Percentiles rank a stretch among this genome's conserved stretches.
These are phyloP conservation scores for Corythornis leucogaster DNA, from an alignment of 2,797 vertebrate species.

Conservation along the genomic window DNA sequence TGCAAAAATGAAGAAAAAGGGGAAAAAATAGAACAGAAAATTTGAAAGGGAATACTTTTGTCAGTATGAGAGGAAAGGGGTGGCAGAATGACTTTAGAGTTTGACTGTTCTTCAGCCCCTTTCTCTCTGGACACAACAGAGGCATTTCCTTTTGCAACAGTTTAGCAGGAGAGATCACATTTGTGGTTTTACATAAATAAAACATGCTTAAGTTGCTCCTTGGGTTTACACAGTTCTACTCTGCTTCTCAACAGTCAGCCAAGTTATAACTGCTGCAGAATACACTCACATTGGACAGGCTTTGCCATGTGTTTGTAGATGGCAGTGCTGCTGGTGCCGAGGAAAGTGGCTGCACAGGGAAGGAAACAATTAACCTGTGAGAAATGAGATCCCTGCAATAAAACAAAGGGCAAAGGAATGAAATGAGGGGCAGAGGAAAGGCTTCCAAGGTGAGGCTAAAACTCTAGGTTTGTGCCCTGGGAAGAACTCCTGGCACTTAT, in stretches of 20 bases:
- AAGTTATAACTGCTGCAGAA: not conserved
- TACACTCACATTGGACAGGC: not conserved
- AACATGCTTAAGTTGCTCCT: not conserved
- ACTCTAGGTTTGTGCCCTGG: not conserved
- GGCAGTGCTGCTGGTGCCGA: not conserved
- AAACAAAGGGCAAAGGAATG: not conserved
- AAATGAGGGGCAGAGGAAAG: not conserved
- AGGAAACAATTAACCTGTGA: not conserved
- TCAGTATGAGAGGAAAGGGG: not conserved
- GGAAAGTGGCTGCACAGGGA: not conserved
- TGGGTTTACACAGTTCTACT: not conserved
- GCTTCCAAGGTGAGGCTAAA: not conserved
- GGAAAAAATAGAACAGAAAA: not conserved
- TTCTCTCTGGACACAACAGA: not conserved
- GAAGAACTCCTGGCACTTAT: not conserved
- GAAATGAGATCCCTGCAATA: not conserved
- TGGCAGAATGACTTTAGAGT: not conserved
- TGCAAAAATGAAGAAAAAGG: not conserved
- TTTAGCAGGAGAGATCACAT: not conserved
- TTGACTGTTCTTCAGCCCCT: not conserved
- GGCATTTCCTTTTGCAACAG: not conserved
- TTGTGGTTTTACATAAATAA: not conserved
- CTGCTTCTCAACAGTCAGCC: not conserved
- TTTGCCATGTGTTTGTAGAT: accelerated
- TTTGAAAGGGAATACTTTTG: not conserved